Percentiles rank a stretch among this genome's conserved stretches.
Conservation (phyloP, 2,113 vertebrate genomes). For the Notiomystis cincta region DNA sequence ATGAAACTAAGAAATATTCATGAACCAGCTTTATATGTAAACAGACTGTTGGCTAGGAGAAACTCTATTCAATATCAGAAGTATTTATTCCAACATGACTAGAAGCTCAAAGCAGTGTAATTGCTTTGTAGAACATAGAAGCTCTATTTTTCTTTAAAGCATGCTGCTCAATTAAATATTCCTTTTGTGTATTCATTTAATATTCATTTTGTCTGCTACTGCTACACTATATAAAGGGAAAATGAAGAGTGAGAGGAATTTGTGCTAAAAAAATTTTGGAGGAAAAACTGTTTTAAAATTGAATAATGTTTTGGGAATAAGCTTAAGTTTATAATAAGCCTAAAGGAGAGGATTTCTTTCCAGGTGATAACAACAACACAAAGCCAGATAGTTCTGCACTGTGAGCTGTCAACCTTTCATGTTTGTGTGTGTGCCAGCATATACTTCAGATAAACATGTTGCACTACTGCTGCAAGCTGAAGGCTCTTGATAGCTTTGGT, state of each 20-base stretch:
- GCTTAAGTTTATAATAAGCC: background rate
- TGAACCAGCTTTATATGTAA: background rate
- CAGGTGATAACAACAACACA: background rate
- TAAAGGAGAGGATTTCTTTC: background rate
- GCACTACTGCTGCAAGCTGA: background rate
- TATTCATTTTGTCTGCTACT: conserved; percentile 3
- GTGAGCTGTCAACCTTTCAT: background rate
- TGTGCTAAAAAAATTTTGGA: background rate
- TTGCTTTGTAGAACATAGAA: background rate
- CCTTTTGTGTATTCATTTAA: background rate
- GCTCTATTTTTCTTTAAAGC: background rate
- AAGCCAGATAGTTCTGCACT: background rate
- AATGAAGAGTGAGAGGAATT: background rate
- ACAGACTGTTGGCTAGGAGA: background rate
- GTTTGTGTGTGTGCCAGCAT: background rate
- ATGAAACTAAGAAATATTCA: background rate
- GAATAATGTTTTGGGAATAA: background rate
- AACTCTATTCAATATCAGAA: background rate
- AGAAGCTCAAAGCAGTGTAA: background rate
- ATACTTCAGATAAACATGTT: background rate
- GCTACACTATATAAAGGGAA: background rate
- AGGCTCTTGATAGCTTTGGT: background rate
- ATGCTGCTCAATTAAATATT: conserved; percentile 25
- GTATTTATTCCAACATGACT: background rate
- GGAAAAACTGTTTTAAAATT: background rate